Evolutionary conservation across 2,797 vertebrate genomes (phyloP), one percentile per base, ranked within the genome.

Genomic region (Tenualosa thibaudeaui): DNA sequence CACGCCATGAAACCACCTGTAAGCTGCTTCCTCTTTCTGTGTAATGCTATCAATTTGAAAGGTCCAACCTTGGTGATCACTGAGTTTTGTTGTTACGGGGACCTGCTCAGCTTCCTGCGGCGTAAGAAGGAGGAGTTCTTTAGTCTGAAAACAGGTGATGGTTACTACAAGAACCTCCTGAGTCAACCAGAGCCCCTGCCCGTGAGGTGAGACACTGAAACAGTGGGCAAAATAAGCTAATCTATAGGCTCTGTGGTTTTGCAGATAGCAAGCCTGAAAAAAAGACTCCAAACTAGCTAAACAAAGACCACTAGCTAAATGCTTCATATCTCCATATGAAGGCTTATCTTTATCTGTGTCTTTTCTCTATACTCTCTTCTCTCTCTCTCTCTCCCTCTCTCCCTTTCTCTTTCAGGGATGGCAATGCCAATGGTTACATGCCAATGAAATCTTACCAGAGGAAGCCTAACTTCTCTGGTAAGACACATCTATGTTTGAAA

Each of bases 11-110:
- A 5, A 62, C 7, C 7, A 49, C 37, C 19, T 71, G 62, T 6
- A 10, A 31, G 2, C 8, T 2, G 31, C 17, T 46, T 68, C 58
- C 31, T 26, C 5, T n/a, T 24, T 31, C 31, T 12, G 19, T 65
- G 31, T 10, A 58, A 86, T 90, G 84, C 85, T 83, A 88, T 51
- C 46, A 83, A 90, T 86, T 84, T 85, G 81, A 90, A 91, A 99
- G 98, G 98, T 84, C 98, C 98, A 82, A 97, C 96, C 90, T 92
- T 99, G 93, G 97, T 99, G 92, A 99, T 99, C 92, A 99, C 98
- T 0, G 98, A 99, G 89, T 99, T 97, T 92, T 99, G 98, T 96
- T 99, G 98, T 94, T 98, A 98, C 90, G 98, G 98, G 6, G 98
- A 99, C 93, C 97, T 99, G 91, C 93, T 99, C 93, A 99, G 99